A percentile compares a stretch with the other conserved stretches of the same genome.
phyloP scores from a whole-genome alignment of 2,797 vertebrate species.

The Myiothlypis coronata region DNA sequence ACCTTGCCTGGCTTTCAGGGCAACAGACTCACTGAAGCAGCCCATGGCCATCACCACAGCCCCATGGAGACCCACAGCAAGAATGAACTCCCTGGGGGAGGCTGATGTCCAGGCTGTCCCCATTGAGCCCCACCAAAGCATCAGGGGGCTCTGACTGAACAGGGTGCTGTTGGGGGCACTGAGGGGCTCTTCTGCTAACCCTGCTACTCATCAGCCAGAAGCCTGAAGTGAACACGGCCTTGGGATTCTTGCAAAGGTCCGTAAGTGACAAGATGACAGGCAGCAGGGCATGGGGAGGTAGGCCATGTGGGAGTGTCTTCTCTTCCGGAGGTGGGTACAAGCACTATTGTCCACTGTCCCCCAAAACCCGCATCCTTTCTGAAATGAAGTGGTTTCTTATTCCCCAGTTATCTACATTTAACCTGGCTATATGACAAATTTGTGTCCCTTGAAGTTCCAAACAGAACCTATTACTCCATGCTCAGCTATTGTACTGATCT shows the following conservation, averaged over 20 bases:
- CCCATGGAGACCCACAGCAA: not conserved
- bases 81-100: not conserved
- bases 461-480: not conserved
- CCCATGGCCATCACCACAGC: not conserved
- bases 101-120: not conserved
- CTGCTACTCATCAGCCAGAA: not conserved
- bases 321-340: not conserved
- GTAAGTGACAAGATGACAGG: not conserved
- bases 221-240: not conserved
- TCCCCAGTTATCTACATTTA: not conserved
- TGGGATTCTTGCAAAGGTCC: fast-evolving
- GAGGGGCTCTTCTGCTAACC: not conserved
- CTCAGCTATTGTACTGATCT: not conserved
- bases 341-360: not conserved
- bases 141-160: not conserved
- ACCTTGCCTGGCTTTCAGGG: not conserved
- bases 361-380: not conserved
- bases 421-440: not conserved
- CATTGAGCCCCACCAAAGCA: fast-evolving
- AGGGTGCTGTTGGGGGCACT: not conserved
- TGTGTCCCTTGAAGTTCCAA: not conserved
- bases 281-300: not conserved
- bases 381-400: not conserved
- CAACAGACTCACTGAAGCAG: no score
- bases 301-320: fast-evolving